Evolutionary conservation across 1,140 invertebrate genomes (phyloP), one percentile per base, ranked within the genome.

Genomic region (Caenorhabditis inopinata): DNA sequence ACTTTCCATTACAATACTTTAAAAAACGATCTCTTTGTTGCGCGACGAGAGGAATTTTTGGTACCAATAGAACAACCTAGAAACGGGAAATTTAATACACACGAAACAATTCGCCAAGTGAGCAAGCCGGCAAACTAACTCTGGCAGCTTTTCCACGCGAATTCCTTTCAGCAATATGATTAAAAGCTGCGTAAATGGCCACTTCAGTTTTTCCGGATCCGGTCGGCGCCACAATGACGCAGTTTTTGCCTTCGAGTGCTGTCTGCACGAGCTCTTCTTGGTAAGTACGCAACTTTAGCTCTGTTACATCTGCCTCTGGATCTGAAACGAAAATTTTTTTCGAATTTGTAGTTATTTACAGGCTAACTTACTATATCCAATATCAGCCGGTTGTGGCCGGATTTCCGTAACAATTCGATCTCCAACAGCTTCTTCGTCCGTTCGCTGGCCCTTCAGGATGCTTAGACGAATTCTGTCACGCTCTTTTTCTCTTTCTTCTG

Each of bases 161-260:
- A 1, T 35, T 7, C 23, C 58, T n/a, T 42, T 21, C 32, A 2
- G 3, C 3, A 21, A 86, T 51, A 78, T 86, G 85, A 14, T 85
- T 83, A 23, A 73, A 27, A 35, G 88, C 86, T 23, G 88, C 84
- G 35, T 88, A 78, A 5, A 79, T 79, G 2, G 85, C 85, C 27
- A 88, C 83, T 18, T 85, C 32, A 0, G 85, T 87, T 42, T 87
- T 87, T n/a, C 85, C 85, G 27, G 82, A 81, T n/a, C 86, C 85
- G 21, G 85, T 87, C 21, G 85, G 85, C 53, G 86, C 86, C 68
- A 85, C 85, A 78, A 87, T 84, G 2, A 87, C 79, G 25, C 81
- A 83, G 27, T 87, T 88, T 42, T 74, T 78, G 2, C 86, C 86
- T 23, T 58, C 74, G n/a, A 87, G 79, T 11, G 86, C 85, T n/a